Evolutionary conservation across 1,140 invertebrate species (phyloP).

Genomic region (Goniozus legneri): DNA sequence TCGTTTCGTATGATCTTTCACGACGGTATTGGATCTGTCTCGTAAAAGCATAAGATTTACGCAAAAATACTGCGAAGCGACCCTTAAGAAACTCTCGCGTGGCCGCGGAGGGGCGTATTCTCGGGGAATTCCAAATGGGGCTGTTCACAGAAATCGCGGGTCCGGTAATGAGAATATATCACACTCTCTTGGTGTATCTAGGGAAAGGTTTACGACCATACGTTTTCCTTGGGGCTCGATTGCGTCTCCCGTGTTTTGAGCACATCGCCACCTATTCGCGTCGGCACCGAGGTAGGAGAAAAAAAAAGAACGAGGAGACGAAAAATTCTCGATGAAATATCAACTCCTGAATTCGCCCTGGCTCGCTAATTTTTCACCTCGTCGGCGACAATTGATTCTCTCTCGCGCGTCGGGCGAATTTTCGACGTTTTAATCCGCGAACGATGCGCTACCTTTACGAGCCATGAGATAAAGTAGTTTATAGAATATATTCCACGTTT

Average conservation of each 20-base stretch:
- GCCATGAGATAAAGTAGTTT: no score
- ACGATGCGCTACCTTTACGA: no score
- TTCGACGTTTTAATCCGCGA: no score
- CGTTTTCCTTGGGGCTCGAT: slow-evolving; percentile 8
- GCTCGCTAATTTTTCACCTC: no score
- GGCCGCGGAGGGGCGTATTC: slow-evolving; percentile 1
- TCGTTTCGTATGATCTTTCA: no score
- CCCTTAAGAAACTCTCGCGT: slow-evolving; percentile 6
- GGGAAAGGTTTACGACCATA: slow-evolving; percentile 13
- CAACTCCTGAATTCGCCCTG: no score
- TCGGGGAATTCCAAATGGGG: slow-evolving; percentile 12
- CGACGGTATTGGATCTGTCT: neutral
- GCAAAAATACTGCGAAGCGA: neutral
- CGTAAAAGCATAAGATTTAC: neutral
- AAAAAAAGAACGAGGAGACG: no score
- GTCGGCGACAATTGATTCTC: no score
- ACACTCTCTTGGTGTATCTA: neutral
- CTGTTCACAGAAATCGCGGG: neutral
- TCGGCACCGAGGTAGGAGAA: neutral
- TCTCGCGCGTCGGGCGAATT: no score
- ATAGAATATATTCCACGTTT: no score
- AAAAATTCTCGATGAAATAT: no score
- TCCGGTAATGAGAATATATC: slow-evolving; percentile 21
- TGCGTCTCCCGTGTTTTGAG: slow-evolving; percentile 11
- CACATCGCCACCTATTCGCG: neutral